Evolutionary conservation across 2,888 invertebrate genomes (phyloP).

Genomic region (Drosophila nr. perissopoda): DNA sequence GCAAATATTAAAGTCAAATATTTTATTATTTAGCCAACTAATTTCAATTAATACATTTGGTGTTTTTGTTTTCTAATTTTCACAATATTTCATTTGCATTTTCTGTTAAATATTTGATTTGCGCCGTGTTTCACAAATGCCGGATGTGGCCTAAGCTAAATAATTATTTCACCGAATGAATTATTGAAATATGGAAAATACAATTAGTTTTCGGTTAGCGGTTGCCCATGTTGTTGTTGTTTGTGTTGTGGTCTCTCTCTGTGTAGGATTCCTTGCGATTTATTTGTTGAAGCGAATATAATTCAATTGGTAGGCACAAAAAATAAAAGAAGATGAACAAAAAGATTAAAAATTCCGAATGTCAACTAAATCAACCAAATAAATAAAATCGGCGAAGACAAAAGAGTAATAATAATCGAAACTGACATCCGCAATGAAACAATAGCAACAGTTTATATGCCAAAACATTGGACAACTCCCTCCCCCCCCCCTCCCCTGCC

Average conservation of each 20-base stretch:
- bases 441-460: constrained; percentile 52
- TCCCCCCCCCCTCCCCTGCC: neutral
- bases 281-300: constrained; percentile 17
- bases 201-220: constrained; percentile 74
- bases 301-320: constrained; percentile 33
- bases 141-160: constrained; percentile 72
- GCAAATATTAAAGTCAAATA: constrained; percentile 1
- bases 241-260: constrained; percentile 16
- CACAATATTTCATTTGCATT: constrained; percentile 23
- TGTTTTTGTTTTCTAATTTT: constrained; percentile 1
- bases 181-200: constrained; percentile 70
- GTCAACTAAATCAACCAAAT: constrained; percentile 25
- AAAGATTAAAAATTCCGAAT: constrained; percentile 28
- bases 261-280: constrained; percentile 1
- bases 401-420: constrained; percentile 49
- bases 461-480: constrained; percentile 7
- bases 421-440: constrained; percentile 75
- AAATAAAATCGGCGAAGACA: constrained; percentile 41
- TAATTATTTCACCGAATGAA: constrained; percentile 72
- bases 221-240: constrained; percentile 37
- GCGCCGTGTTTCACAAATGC: constrained; percentile 42
- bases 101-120: constrained; percentile 62
- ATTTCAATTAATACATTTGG: constrained; percentile 9
- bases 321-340: constrained; percentile 1
- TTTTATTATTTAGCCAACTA: neutral